phyloP scores from a whole-genome alignment of 2,113 vertebrate species.

The Peromyscus polionotus region DNA sequence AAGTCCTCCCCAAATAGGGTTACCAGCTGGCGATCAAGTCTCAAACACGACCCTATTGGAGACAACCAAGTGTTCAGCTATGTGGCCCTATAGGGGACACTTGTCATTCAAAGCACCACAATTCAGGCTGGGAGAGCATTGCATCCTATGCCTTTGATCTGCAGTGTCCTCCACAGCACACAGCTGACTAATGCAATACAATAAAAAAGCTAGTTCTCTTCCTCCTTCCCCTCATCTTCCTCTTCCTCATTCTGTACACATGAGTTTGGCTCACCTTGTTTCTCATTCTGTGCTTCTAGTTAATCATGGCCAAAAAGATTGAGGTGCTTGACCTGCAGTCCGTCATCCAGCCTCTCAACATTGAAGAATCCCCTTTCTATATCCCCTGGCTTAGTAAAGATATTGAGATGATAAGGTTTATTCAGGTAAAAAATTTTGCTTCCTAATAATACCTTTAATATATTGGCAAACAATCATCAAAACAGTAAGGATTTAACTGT shows the following conservation, averaged over 20 bases:
- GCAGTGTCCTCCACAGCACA: neutral
- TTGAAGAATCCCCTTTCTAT: conserved; percentile 31
- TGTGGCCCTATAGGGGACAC: neutral
- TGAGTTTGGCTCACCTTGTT: conserved; percentile 17
- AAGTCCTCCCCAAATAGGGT: neutral
- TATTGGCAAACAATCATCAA: neutral
- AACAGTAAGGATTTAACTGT: neutral
- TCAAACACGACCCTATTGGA: neutral
- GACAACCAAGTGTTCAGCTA: neutral
- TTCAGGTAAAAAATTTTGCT: conserved; percentile 73
- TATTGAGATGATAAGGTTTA: neutral
- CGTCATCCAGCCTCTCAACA: conserved; percentile 35
- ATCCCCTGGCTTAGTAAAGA: conserved; percentile 79
- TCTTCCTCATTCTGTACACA: neutral
- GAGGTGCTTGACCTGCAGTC: conserved; percentile 59
- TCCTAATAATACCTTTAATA: neutral
- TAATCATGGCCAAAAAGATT: conserved; percentile 73
- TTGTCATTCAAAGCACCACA: neutral
- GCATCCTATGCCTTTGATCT: neutral
- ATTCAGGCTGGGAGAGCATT: neutral
- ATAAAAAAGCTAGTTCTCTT: neutral
- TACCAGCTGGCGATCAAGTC: neutral
- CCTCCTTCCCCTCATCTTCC: no score
- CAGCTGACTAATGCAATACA: neutral
- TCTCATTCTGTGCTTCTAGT: conserved; percentile 71